Evolutionary conservation across 1,140 invertebrate genomes (phyloP).

Genomic region (Drosophila jambulina): DNA sequence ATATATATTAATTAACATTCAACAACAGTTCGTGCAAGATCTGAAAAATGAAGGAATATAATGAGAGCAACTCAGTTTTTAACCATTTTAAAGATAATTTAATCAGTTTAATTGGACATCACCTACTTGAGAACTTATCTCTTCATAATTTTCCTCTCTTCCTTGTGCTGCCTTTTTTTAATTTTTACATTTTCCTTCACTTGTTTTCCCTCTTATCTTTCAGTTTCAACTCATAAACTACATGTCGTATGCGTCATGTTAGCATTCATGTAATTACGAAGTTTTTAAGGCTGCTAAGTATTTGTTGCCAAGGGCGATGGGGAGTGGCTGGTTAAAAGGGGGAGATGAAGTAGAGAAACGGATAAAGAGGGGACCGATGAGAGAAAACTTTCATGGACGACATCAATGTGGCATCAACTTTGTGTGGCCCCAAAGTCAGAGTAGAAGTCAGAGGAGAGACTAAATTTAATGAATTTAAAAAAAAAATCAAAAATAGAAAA

Average conservation of each 20-base stretch:
- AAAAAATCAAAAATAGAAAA: too few species aligned
- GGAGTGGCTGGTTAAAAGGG: not conserved
- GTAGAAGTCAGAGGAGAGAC: too few species aligned
- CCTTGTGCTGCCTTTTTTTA: not conserved
- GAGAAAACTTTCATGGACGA: constrained; percentile 46
- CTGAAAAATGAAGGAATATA: not conserved
- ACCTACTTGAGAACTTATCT: not conserved
- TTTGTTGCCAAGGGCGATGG: constrained; percentile 1
- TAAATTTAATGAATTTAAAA: too few species aligned
- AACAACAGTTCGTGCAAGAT: too few species aligned
- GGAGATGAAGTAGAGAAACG: not conserved
- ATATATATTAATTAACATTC: not conserved
- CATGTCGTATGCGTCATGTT: constrained; percentile 41
- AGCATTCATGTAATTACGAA: constrained; percentile 27
- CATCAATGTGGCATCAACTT: constrained; percentile 36
- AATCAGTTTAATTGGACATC: constrained; percentile 21
- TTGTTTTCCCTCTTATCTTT: not conserved
- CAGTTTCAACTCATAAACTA: constrained; percentile 6
- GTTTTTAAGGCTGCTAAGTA: constrained; percentile 21
- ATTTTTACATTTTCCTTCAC: not conserved
- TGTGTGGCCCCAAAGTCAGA: constrained; percentile 28
- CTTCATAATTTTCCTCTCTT: not conserved
- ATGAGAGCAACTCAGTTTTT: constrained; percentile 3
- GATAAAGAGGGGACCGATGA: constrained; percentile 4
- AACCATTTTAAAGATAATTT: constrained; percentile 8